Evolutionary conservation across 1,140 invertebrate species (phyloP).

Genomic region (Sitophilus oryzae): DNA sequence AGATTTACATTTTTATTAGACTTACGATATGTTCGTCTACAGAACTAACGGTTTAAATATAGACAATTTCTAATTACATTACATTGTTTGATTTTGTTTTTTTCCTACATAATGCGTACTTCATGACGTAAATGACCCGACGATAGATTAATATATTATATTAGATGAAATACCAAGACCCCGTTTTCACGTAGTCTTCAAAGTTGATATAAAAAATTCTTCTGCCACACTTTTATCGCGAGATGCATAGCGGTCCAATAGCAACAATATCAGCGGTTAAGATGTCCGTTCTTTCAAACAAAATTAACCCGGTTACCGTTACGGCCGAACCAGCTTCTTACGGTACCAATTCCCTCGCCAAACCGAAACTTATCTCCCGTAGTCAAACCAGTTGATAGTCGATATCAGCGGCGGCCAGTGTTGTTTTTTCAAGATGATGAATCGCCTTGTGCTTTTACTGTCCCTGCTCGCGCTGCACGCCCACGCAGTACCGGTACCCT

Average conservation of each 20-base stretch:
- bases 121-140: too few relatives aligned
- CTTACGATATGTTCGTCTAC: too few relatives aligned
- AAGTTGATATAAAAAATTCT: too few relatives aligned
- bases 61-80: too few relatives aligned
- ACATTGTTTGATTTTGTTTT: too few relatives aligned
- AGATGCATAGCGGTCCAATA: neutral
- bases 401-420: slow-evolving; percentile 3
- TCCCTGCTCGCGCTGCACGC: neutral
- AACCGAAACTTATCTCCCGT: slow-evolving; percentile 7
- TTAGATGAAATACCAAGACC: too few relatives aligned
- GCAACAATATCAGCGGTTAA: neutral
- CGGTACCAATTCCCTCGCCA: slow-evolving; percentile 1
- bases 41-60: too few relatives aligned
- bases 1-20: too few relatives aligned
- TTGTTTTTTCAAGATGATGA: slow-evolving; percentile 5
- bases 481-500: slow-evolving; percentile 13
- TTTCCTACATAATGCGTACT: too few relatives aligned
- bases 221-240: neutral
- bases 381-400: slow-evolving; percentile 10
- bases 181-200: too few relatives aligned
- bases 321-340: neutral
- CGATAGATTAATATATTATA: too few relatives aligned
- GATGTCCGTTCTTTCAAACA: neutral
- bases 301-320: neutral
- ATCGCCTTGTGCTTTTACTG: slow-evolving; percentile 5